Base-by-base conservation (phyloP, 2,113 vertebrate genomes). In the Corythornis vintsioides region DNA sequence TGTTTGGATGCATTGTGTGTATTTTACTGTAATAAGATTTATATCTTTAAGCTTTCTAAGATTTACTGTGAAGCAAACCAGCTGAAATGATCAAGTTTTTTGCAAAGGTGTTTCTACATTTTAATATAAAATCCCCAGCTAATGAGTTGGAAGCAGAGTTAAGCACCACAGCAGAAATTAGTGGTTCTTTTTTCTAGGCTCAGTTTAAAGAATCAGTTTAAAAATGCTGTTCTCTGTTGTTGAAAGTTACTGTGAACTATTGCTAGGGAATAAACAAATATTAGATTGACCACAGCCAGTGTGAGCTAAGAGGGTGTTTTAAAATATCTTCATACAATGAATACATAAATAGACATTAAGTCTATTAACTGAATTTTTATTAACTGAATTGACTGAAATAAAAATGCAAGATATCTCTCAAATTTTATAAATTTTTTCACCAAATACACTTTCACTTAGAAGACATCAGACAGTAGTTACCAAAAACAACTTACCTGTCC, bases 11-110 rank as follows among this genome's bases (percentile, higher is more conserved):
- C 38, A 83, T 95, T 96, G 78, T 89, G 63, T 93, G 92, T 97
- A 76, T 93, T 95, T 86, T 94, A 86, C 86, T 93, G 84, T 97
- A 97, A 96, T 97, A 92, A n/a, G 96, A 96, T 97, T 97, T 96
- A 91, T 55, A 91, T 94, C 93, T 92, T 90, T 96, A 95, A 95
- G 90, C 74, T 96, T 97, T 92, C 13, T 92, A 96, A 96, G 82
- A 77, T 78, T 92, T 74, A n/a, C 52, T 94, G 57, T 72, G 67
- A 70, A 90, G 59, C 47, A 73, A 82, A 61, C 22, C 59, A 83
- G 83, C 86, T 93, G 67, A 92, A 83, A 48, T 67, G 47, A 59
- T 45, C 65, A 88, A 53, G 45, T 90, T 88, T 88, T 86, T 71
- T 93, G 83, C 65, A 88, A 63, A 73, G 83, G 21, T 33, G 6